Conservation (phyloP, 2,888 invertebrate species). For the Biston stratarius region DNA sequence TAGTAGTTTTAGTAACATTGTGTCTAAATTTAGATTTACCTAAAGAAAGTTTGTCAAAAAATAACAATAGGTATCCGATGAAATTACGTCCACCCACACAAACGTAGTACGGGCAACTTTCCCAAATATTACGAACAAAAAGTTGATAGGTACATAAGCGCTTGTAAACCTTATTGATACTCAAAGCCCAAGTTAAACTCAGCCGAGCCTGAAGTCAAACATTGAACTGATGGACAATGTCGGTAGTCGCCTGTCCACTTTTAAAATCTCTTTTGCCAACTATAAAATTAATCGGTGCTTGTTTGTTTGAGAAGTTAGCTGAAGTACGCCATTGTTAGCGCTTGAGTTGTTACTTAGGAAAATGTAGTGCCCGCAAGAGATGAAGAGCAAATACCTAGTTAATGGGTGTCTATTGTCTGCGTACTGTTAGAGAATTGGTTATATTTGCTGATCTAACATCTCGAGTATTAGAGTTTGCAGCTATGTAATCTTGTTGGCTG, state of each 20-base stretch:
- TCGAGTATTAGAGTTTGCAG: background rate
- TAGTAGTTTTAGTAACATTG: background rate
- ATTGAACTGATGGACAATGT: slow-evolving; percentile 44
- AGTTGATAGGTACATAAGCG: slow-evolving; percentile 1
- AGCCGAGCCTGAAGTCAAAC: slow-evolving; percentile 60
- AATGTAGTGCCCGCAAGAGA: slow-evolving; percentile 12
- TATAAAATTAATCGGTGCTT: slow-evolving; percentile 32
- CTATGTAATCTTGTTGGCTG: background rate
- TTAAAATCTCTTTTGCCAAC: slow-evolving; percentile 49
- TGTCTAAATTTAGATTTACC: background rate
- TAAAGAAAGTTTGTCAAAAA: background rate
- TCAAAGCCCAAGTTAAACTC: slow-evolving; percentile 57
- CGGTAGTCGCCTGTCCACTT: slow-evolving; percentile 32
- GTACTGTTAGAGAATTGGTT: background rate
- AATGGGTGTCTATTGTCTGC: slow-evolving; percentile 7
- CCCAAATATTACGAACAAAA: slow-evolving; percentile 7
- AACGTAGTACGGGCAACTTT: background rate
- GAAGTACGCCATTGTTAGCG: slow-evolving; percentile 32
- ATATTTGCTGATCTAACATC: slow-evolving; percentile 2
- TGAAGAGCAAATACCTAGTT: slow-evolving; percentile 15
- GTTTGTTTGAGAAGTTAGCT: slow-evolving; percentile 40
- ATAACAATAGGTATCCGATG: background rate
- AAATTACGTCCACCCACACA: background rate
- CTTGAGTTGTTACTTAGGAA: slow-evolving; percentile 18
- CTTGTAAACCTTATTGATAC: slow-evolving; percentile 31